Evolutionary conservation across 2,113 vertebrate genomes (phyloP).

Genomic region (Cryptoleucopteryx plumbea): DNA sequence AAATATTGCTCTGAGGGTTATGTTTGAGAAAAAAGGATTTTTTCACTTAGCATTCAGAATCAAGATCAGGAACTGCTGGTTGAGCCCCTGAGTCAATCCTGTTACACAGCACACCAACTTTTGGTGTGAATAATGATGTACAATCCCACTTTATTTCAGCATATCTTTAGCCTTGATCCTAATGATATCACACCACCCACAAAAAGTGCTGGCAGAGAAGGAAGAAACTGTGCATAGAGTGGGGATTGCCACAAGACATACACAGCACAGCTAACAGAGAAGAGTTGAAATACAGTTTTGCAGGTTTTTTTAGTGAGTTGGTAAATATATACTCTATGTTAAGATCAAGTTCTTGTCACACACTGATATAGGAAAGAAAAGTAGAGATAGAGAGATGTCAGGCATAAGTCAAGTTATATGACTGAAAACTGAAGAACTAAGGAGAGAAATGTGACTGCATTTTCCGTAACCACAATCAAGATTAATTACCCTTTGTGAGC

Average conservation of each 20-base stretch:
- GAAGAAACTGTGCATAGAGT: neutral
- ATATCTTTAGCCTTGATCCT: neutral
- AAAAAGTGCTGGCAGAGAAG: neutral
- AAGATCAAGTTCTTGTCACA: neutral
- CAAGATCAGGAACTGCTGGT: neutral
- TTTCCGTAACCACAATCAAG: neutral
- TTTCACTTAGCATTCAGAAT: neutral
- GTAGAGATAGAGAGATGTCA: neutral
- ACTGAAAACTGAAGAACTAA: neutral
- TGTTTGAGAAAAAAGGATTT: neutral
- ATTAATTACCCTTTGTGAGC: neutral
- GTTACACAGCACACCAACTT: neutral
- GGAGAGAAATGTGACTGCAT: neutral
- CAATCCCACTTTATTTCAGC: neutral
- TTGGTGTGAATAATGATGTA: neutral
- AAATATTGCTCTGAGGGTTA: neutral
- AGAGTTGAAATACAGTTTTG: neutral
- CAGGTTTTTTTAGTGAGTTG: neutral
- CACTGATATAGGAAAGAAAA: neutral
- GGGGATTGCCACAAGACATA: neutral
- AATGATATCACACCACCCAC: neutral
- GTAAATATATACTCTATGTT: neutral
- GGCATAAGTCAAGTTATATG: neutral
- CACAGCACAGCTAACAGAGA: neutral
- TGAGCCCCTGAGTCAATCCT: neutral